A percentile compares a stretch with the other conserved stretches of the same genome.
These are phyloP conservation scores for Lasaia peninsularis DNA, from an alignment of 1,140 invertebrate species.

Conservation along the genomic window DNA sequence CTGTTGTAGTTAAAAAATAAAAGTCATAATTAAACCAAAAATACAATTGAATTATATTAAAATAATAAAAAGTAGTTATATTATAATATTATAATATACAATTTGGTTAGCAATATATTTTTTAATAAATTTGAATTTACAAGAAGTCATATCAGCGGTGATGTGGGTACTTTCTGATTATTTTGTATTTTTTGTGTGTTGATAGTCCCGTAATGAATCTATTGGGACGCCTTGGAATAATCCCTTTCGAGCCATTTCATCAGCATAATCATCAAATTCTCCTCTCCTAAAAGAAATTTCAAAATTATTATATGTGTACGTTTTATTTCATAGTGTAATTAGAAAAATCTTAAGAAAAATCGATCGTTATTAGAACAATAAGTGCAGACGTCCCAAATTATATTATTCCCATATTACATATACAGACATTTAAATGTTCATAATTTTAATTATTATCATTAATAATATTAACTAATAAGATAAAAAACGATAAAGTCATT, in stretches of 20 bases:
- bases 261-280: constrained; percentile 60
- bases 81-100: neutral
- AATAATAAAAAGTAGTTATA: neutral
- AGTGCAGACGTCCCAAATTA: too few species aligned
- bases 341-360: too few species aligned
- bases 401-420: too few species aligned
- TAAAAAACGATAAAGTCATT: too few species aligned
- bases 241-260: constrained; percentile 68
- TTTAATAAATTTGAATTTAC: constrained; percentile 1
- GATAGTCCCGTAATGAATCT: constrained; percentile 37
- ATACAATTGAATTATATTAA: neutral
- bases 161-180: too few species aligned
- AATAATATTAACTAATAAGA: too few species aligned
- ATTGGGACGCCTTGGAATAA: constrained; percentile 60
- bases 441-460: too few species aligned
- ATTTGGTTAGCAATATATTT: neutral
- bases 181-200: constrained; percentile 28
- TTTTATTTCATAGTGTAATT: too few species aligned
- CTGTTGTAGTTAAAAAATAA: constrained; percentile 37
- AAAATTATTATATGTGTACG: too few species aligned
- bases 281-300: constrained; percentile 35
- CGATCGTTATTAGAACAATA: too few species aligned
- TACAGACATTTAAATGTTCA: too few species aligned
- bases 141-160: too few species aligned
- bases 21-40: neutral